phyloP scores from a whole-genome alignment of 37 sponge, comb jelly and placozoan genomes.

The Axinella damicornis region DNA sequence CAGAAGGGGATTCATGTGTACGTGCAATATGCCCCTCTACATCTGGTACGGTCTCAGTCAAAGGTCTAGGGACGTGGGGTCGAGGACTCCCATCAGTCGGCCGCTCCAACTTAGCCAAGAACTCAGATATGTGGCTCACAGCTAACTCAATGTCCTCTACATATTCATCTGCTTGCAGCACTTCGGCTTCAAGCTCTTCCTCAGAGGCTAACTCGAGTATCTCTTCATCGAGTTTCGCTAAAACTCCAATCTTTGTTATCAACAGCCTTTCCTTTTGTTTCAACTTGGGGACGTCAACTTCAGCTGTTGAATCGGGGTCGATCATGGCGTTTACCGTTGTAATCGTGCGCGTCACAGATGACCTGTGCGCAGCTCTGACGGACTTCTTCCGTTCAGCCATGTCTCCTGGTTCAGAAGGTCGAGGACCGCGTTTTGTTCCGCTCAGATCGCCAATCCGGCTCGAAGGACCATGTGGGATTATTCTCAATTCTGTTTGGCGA shows the following conservation, averaged over 20 bases:
- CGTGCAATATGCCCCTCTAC: too few relatives aligned
- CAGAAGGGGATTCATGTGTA: too few relatives aligned
- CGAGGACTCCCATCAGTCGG: neutral
- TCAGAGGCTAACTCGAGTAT: neutral
- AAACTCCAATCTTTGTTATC: neutral
- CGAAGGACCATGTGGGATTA: too few relatives aligned
- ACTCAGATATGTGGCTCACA: neutral
- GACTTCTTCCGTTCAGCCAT: too few relatives aligned
- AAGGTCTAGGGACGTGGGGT: neutral
- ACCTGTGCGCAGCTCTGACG: too few relatives aligned
- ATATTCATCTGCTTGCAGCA: neutral
- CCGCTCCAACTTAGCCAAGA: neutral
- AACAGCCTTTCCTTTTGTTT: neutral
- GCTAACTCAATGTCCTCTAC: too few relatives aligned
- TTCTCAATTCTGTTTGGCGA: too few relatives aligned
- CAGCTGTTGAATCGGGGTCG: neutral
- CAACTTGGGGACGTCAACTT: neutral
- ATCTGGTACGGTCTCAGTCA: too few relatives aligned
- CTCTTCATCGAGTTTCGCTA: neutral
- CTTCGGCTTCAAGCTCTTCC: neutral
- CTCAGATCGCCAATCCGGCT: too few relatives aligned
- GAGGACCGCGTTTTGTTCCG: too few relatives aligned
- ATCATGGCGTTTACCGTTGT: neutral
- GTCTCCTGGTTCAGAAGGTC: too few relatives aligned
- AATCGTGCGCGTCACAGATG: neutral